Base-by-base conservation (phyloP, 2,888 invertebrate species). In the Nemurella pictetii region DNA sequence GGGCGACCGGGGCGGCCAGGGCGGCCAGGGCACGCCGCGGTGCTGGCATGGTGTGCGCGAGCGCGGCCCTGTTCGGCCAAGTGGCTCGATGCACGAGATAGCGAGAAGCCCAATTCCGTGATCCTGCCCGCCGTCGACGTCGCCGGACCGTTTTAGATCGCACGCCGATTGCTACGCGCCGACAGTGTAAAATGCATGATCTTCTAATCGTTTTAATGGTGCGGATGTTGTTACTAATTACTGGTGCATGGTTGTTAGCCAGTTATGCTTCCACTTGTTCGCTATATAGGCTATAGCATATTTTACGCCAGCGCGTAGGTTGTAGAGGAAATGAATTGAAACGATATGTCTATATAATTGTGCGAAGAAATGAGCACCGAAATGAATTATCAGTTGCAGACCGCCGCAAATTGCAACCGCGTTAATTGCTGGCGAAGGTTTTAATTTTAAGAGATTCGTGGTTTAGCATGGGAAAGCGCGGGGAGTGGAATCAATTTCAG, bases 41-140 rank as follows among this genome's bases (percentile, higher is more conserved):
- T 12, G 3, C 9, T 55, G 55, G 55, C 20, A 15, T 12, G 15
- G 55, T 12, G 55, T n/a, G 55, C 4, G 5, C 35, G 35, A 35
- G 35, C 12, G 5, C 35, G 35, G 35, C 4, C 35, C 35, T 4
- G 12, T 7, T 12, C 35, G 35, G 5, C 55, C 9, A 55, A 7
- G 55, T 55, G 55, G 55, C 55, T 55, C 55, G 55, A 55, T 55
- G 55, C 55, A 20, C 55, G 55, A 20, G 55, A 55, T 55, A 55
- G 55, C 55, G 55, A 55, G 55, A 26, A 26, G 78, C 78, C 78
- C n/a, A 78, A 78, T 78, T 78, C 78, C 78, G 78, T 78, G 78
- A 75, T 75, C 75, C 27, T 9, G 15, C 5, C 55, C 35, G 35
- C 9, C n/a, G n/a, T n/a, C n/a, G n/a, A n/a, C n/a, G n/a, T n/a